Base-by-base conservation (phyloP, 2,113 vertebrate genomes). In the Capreolus pygargus region DNA sequence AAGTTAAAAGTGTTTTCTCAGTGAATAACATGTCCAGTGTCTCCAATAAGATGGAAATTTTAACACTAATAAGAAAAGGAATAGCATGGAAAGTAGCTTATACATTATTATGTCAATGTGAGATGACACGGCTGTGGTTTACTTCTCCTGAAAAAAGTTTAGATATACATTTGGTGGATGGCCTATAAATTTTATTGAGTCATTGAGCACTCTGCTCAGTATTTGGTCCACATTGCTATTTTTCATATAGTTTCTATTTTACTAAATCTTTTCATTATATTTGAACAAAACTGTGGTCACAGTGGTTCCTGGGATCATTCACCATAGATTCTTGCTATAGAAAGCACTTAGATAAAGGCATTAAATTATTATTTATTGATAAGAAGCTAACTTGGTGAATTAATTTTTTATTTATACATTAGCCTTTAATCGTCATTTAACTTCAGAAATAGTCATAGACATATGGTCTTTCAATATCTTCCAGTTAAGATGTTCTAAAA, bases 331-430 rank as follows among this genome's bases (percentile, higher is more conserved):
- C 33, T 94, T 91, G 12, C 74, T 97, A 60, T 95, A 95, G 76
- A 50, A 98, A 96, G 96, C 97, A 98, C 97, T 98, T 98, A 98
- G 94, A 96, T 89, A 95, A 87, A 61, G 57, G 8, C 97, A 98
- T 97, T 98, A 98, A 96, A 98, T 98, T 93, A 97, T 97, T 84
- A 97, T 98, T 97, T 98, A 98, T 97, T 98, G 96, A 98, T 98
- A 98, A 97, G 96, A 96, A 82, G 55, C 86, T 96, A 96, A 97
- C n/a, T 90, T 85, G 52, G 93, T 90, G 81, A 97, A 97, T 98
- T 98, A 97, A 97, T 98, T 96, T 98, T 98, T 98, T 98, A 97
- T 97, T 97, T 98, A 92, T 95, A 97, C 96, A 97, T 97, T 97
- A 98, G 96, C 95, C 97, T 97, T 98, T 97, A 97, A 97, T 97